A percentile compares a stretch with the other conserved stretches of the same genome.
Conservation (phyloP, 1,140 invertebrate species). For the Octopus sinensis region DNA sequence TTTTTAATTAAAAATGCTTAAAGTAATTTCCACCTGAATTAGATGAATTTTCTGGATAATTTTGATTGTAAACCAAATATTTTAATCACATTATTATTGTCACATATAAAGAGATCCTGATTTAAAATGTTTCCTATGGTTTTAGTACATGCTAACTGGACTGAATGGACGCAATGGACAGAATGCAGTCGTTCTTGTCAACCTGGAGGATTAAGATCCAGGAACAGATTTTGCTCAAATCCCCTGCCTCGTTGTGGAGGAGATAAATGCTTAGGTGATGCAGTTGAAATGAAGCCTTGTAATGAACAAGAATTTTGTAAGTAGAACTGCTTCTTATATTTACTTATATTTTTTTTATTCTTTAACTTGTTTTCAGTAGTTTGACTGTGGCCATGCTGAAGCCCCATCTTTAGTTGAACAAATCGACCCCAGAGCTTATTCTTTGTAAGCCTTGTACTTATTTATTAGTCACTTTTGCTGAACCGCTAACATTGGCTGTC, state of each 20-base stretch:
- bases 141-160: constrained; percentile 33
- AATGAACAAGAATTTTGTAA: constrained; percentile 22
- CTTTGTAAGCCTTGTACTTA: too few species aligned
- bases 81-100: background rate
- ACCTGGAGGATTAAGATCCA: constrained; percentile 13
- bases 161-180: constrained; percentile 20
- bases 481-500: too few species aligned
- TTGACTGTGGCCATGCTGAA: too few species aligned
- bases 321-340: background rate
- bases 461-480: too few species aligned
- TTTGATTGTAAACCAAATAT: background rate
- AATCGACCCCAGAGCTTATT: too few species aligned
- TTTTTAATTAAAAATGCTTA: background rate
- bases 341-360: too few species aligned
- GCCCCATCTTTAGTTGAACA: too few species aligned
- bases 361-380: too few species aligned
- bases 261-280: background rate
- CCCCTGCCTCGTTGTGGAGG: constrained; percentile 31
- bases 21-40: background rate
- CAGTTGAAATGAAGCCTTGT: constrained; percentile 17
- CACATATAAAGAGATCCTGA: background rate
- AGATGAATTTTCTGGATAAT: background rate
- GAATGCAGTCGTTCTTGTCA: constrained; percentile 20
- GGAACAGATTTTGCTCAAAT: constrained; percentile 17
- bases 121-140: background rate